Evolutionary conservation across 2,888 invertebrate species (phyloP).

Genomic region (Philereme transversata): DNA sequence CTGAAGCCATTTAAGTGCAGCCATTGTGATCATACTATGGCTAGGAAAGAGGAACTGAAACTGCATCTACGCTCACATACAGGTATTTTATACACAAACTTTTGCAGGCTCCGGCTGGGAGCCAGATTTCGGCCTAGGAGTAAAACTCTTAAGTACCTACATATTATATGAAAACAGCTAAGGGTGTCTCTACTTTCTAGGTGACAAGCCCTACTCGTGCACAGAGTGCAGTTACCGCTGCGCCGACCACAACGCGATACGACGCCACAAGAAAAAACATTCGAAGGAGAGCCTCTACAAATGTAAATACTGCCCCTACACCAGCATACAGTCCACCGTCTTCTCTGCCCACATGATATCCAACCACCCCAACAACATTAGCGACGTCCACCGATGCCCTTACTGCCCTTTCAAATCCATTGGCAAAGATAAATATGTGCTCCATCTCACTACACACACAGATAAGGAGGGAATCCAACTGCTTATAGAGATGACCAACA

Average conservation of each 20-base stretch:
- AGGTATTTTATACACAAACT: conserved; percentile 66
- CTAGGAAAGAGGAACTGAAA: conserved; percentile 86
- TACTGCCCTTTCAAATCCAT: conserved; percentile 86
- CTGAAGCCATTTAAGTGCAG: conserved; percentile 86
- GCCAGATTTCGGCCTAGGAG: too few relatives aligned
- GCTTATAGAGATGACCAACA: conserved; percentile 65
- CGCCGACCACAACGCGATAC: conserved; percentile 91
- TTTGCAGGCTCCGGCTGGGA: too few relatives aligned
- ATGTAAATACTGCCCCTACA: conserved; percentile 91
- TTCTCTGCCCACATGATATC: conserved; percentile 91
- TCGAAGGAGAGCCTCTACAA: conserved; percentile 89
- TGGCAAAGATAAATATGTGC: conserved; percentile 84
- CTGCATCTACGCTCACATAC: conserved; percentile 89
- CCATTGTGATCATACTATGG: conserved; percentile 87
- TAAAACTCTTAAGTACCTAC: too few relatives aligned
- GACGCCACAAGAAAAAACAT: conserved; percentile 91
- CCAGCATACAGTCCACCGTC: conserved; percentile 91
- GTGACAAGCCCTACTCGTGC: conserved; percentile 91
- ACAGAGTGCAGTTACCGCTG: conserved; percentile 88
- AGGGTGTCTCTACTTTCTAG: conserved; percentile 53
- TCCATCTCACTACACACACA: conserved; percentile 81
- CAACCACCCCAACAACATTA: conserved; percentile 89
- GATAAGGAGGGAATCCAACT: conserved; percentile 73
- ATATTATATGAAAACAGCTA: too few relatives aligned
- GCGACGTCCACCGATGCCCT: conserved; percentile 85